Evolutionary conservation across 2,888 invertebrate genomes (phyloP).

Genomic region (Lithophane semibrunnea): DNA sequence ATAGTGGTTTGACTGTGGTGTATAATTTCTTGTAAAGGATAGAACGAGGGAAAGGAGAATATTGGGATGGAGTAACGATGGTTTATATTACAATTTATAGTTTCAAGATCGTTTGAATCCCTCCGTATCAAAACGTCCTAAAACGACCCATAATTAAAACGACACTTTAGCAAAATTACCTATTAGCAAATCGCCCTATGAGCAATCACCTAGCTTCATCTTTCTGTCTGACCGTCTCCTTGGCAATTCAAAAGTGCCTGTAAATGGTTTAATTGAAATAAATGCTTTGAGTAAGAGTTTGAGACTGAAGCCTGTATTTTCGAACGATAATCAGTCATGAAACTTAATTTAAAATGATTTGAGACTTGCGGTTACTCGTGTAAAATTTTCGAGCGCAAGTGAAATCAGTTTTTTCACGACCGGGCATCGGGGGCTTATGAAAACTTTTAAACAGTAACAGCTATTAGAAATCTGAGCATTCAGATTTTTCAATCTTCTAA

Average conservation of each 20-base stretch:
- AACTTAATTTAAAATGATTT: not conserved
- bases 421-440: not conserved
- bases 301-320: not conserved
- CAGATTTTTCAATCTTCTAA: not conserved
- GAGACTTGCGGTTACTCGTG: not conserved
- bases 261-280: not conserved
- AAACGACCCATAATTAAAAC: too few relatives aligned
- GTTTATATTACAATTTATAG: not conserved
- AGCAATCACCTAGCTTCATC: not conserved
- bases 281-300: not conserved
- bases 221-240: not conserved
- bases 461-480: not conserved
- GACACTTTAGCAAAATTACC: too few relatives aligned
- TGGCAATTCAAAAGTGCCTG: not conserved
- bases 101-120: not conserved
- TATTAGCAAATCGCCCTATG: too few relatives aligned
- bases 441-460: not conserved
- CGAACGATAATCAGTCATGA: not conserved
- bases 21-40: conserved; percentile 39
- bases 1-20: conserved; percentile 29
- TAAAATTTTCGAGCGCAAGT: not conserved
- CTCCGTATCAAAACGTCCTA: too few relatives aligned
- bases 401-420: not conserved
- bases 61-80: not conserved
- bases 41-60: not conserved